A percentile compares a stretch with the other conserved stretches of the same genome.
These are phyloP conservation scores for Petromus typicus DNA, from an alignment of 2,113 vertebrate genomes.

Conservation along the genomic window DNA sequence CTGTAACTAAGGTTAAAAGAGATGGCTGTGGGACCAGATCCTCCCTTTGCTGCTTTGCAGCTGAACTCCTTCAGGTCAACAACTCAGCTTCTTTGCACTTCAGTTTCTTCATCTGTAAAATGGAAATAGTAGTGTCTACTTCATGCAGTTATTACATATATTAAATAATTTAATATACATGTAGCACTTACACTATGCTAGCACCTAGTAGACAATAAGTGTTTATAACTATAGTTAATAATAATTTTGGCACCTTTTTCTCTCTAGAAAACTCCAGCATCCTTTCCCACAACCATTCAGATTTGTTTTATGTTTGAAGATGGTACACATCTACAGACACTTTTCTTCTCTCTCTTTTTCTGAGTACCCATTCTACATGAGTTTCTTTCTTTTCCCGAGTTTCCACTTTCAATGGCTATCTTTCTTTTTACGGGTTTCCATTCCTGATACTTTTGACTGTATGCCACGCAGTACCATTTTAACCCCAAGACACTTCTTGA, in stretches of 20 bases:
- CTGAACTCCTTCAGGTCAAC: not conserved
- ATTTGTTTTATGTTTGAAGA: not conserved
- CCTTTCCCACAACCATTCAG: not conserved
- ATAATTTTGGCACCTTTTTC: not conserved
- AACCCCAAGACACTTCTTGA: not conserved
- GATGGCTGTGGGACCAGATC: not conserved
- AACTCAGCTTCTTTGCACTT: not conserved
- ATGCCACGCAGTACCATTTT: not conserved
- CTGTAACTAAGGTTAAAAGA: not conserved
- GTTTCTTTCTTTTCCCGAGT: not conserved
- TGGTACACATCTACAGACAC: not conserved
- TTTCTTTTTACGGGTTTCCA: not conserved
- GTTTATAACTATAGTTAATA: slow-evolving; percentile 5
- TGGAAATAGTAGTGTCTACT: not conserved
- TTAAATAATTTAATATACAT: not conserved
- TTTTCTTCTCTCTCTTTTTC: not conserved
- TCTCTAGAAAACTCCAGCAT: not conserved
- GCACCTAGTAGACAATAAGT: not conserved
- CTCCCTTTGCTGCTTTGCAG: not conserved
- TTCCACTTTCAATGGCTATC: not conserved
- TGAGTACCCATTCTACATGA: not conserved
- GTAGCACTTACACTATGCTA: not conserved
- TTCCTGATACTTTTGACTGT: not conserved
- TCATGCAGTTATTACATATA: not conserved
- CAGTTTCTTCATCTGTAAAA: not conserved